These are phyloP conservation scores for Drosophila kokeensis DNA, from an alignment of 2,888 invertebrate genomes.

Conservation along the genomic window DNA sequence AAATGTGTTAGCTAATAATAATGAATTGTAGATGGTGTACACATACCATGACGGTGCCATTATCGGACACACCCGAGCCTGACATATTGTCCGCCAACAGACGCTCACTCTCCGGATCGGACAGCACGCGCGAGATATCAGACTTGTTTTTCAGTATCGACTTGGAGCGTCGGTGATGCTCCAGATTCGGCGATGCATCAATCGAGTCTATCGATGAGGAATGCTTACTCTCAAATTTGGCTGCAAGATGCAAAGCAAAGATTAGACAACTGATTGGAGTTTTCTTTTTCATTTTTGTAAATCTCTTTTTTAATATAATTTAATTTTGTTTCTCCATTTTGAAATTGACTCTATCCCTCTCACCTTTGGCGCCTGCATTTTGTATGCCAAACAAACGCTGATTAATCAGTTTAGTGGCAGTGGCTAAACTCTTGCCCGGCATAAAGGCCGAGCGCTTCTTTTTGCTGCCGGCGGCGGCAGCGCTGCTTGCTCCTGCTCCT, in stretches of 20 bases:
- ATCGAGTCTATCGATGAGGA: slow-evolving; percentile 90
- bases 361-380: slow-evolving; percentile 85
- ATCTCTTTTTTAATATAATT: background rate
- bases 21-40: accelerated
- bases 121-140: slow-evolving; percentile 86
- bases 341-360: background rate
- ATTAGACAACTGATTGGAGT: no score
- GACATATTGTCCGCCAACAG: slow-evolving; percentile 89
- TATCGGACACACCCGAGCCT: slow-evolving; percentile 87
- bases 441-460: slow-evolving; percentile 87
- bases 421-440: slow-evolving; percentile 88
- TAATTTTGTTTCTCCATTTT: background rate
- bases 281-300: background rate
- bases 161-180: slow-evolving; percentile 89
- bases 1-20: background rate
- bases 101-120: slow-evolving; percentile 91
- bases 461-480: slow-evolving; percentile 60
- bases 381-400: slow-evolving; percentile 90
- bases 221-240: slow-evolving; percentile 87
- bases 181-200: slow-evolving; percentile 88
- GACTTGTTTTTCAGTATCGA: slow-evolving; percentile 91
- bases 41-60: slow-evolving; percentile 85
- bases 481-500: slow-evolving; percentile 13
- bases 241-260: slow-evolving; percentile 60
- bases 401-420: slow-evolving; percentile 90